Base-by-base conservation (phyloP, 2,888 invertebrate species). In the Zeuzera pyrina region DNA sequence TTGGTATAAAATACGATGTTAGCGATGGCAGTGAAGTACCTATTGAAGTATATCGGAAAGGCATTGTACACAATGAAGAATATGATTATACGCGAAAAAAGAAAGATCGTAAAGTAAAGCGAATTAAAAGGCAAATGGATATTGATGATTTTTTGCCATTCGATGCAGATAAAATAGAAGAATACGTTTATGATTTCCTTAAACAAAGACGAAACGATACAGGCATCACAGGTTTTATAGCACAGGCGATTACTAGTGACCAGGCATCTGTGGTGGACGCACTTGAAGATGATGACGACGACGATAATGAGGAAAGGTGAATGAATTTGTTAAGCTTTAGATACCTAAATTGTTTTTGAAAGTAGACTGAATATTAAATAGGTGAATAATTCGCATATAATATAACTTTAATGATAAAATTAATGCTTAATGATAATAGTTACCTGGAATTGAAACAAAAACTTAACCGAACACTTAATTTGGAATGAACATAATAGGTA, bases 1-100 rank as follows among this genome's bases (percentile, higher is more conserved):
- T 88, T 24, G 85, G 86, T 15, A 83, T 84, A 22, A 83, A 86
- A 45, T 88, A 86, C 43, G 85, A 87, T 38, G 85, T 88, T 1
- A 85, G 84, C 33, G 84, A 85, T 38, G 83, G 81, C 8, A 72
- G 81, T 39, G 70, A 84, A 3, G 77, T 77, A 6, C 84, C 86
- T 1, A 54, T 78, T 36, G 87, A 87, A 56, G 72, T 84, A 46
- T 88, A 88, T 51, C 77, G 83, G 51, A 87, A 86, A 59, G 88
- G 88, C 6, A 85, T 87, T 33, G 88, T 88, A 2, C 87, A 87
- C 35, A 83, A 70, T 39, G 86, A 83, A 41, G 73, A 73, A 42
- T 73, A 72, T 36, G 45, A 60, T 39, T 74, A 81, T 48, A 42
- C 55, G 13, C 31, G 39, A 12, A 57, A 46, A 27, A 55, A 53